Conservation (phyloP, 1,140 invertebrate species). For the Cardiocondyla obscurior region DNA sequence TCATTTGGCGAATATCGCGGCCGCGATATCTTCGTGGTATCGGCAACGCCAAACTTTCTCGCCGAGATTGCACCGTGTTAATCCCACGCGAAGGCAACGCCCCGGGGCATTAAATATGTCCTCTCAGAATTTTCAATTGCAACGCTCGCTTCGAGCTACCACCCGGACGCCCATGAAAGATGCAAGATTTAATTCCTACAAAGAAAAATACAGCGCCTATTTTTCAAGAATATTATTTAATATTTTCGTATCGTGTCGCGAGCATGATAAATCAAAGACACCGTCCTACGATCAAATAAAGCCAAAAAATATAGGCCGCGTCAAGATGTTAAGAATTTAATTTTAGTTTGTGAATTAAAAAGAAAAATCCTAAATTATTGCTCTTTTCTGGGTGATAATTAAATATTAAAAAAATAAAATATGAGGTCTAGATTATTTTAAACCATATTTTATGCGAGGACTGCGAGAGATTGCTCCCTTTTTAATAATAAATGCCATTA, state of each 20-base stretch:
- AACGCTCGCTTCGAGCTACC: neutral
- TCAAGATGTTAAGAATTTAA: too few relatives aligned
- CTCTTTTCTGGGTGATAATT: too few relatives aligned
- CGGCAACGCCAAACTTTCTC: slow-evolving; percentile 63
- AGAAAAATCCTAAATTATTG: too few relatives aligned
- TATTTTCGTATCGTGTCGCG: too few relatives aligned
- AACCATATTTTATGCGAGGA: neutral
- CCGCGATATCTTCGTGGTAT: slow-evolving; percentile 51
- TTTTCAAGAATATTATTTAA: too few relatives aligned
- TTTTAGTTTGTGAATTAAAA: too few relatives aligned
- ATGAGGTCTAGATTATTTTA: neutral
- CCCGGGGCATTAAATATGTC: neutral
- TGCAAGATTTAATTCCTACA: neutral
- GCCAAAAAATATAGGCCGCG: too few relatives aligned
- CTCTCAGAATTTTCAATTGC: slow-evolving; percentile 1
- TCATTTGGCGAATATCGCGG: slow-evolving; percentile 48
- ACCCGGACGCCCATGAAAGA: neutral
- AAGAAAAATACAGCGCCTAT: neutral
- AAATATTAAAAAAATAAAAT: too few relatives aligned
- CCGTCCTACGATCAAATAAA: too few relatives aligned
- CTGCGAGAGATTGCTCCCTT: neutral
- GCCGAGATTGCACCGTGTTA: slow-evolving; percentile 45
- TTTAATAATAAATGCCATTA: slow-evolving; percentile 7
- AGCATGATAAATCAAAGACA: too few relatives aligned
- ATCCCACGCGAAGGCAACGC: neutral